Evolutionary conservation across 2,888 invertebrate species (phyloP), one percentile per base, ranked within the genome.

Genomic region (Ectemnius cavifrons): DNA sequence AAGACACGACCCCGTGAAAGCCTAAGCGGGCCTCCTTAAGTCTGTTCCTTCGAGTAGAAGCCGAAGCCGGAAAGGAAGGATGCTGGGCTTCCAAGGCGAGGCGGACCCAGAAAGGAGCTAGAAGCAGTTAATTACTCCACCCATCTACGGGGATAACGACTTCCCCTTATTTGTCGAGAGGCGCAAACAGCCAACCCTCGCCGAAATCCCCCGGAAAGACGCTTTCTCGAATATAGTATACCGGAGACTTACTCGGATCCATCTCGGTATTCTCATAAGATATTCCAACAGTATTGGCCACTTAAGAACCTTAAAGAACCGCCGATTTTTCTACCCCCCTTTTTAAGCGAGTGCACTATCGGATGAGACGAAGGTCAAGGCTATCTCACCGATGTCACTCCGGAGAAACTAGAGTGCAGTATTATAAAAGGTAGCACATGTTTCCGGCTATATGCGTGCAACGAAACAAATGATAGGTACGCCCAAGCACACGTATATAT

Each of bases 101-200:
- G 76, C 78, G 79, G 78, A 76, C 74, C 37, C 37, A 78, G 83
- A 79, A 79, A 79, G 85, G 81, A 81, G 85, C 78, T 83, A 85
- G 85, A 86, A 85, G 84, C 84, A 87, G 87, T 88, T 88, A 88
- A 87, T 88, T 88, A 88, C 88, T 87, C 87, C 86, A 85, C 84
- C 87, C 86, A 86, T 83, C 85, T 82, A 85, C 79, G 81, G 87
- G 37, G 85, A 85, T 89, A 89, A 89, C 88, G 89, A 89, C 89
- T 89, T 89, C 88, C 88, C 88, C 89, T 88, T 88, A 89, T 89
- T 89, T 89, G 89, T 89, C 89, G 89, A 88, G 88, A 88, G 88
- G 87, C 85, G 87, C 88, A 85, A 89, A 85, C 88, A 88, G 85
- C 88, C 85, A 85, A 85, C 86, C 85, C 86, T 84, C 79, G 76